Percentiles rank a stretch among this genome's conserved stretches.
Conservation (phyloP, 1,140 invertebrate genomes). For the Megathymus violae region DNA sequence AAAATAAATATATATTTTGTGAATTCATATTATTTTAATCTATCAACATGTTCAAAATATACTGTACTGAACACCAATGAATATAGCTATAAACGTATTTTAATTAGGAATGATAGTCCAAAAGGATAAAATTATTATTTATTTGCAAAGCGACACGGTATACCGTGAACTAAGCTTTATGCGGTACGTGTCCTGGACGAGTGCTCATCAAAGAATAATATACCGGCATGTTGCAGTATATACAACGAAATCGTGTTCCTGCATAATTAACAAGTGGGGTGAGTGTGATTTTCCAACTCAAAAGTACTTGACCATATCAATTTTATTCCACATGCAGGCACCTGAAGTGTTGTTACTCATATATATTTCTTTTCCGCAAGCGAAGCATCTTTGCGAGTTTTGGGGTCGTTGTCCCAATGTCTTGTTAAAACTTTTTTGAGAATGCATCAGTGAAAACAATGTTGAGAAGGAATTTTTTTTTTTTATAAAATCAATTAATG, state of each 20-base stretch:
- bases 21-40: no score
- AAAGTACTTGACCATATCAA: constrained; percentile 30
- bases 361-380: constrained; percentile 8
- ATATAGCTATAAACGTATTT: no score
- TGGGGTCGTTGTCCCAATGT: background rate
- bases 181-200: constrained; percentile 6
- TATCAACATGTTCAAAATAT: no score
- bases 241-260: constrained; percentile 21
- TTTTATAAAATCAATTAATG: no score
- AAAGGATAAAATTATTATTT: no score
- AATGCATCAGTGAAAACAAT: constrained; percentile 34
- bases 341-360: constrained; percentile 15
- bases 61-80: no score
- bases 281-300: constrained; percentile 23
- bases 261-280: constrained; percentile 23
- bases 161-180: background rate
- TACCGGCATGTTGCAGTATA: background rate
- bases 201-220: constrained; percentile 31
- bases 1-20: no score
- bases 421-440: background rate
- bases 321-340: constrained; percentile 26
- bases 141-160: background rate
- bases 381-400: background rate
- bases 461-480: no score
- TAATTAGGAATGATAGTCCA: no score